Evolutionary conservation across 2,113 vertebrate species (phyloP).

Genomic region (Notiomystis cincta): DNA sequence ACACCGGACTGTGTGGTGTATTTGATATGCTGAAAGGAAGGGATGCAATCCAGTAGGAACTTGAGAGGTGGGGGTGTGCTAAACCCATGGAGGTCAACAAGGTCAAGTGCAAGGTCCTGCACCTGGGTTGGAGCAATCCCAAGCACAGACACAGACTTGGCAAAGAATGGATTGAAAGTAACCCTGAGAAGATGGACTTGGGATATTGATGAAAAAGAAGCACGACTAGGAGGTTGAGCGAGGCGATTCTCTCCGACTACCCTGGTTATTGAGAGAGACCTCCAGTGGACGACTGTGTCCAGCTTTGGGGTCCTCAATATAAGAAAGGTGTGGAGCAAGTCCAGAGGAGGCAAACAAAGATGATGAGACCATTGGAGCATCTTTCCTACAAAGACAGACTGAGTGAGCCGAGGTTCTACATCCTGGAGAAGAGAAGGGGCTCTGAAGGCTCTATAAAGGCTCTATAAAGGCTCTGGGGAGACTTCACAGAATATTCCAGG

Average conservation of each 20-base stretch:
- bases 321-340: not conserved
- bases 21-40: not conserved
- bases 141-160: not conserved
- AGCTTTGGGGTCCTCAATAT: not conserved
- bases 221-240: not conserved
- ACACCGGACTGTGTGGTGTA: not conserved
- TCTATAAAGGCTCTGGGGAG: not conserved
- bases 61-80: not conserved
- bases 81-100: not conserved
- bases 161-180: not conserved
- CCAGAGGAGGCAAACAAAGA: not conserved
- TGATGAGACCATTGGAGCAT: not conserved
- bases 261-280: rapidly evolving
- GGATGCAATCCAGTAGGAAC: not conserved
- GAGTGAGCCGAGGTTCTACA: not conserved
- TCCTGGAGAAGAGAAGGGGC: not conserved
- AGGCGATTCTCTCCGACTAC: not conserved
- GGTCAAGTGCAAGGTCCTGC: not conserved
- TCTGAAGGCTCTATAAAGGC: too few relatives aligned
- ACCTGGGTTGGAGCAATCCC: not conserved
- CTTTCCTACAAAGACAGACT: not conserved
- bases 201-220: not conserved
- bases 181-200: not conserved
- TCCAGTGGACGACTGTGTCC: not conserved
- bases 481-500: not conserved